These are phyloP conservation scores for Pachliopta kotzebuea DNA, from an alignment of 2,888 invertebrate species.

Conservation along the genomic window DNA sequence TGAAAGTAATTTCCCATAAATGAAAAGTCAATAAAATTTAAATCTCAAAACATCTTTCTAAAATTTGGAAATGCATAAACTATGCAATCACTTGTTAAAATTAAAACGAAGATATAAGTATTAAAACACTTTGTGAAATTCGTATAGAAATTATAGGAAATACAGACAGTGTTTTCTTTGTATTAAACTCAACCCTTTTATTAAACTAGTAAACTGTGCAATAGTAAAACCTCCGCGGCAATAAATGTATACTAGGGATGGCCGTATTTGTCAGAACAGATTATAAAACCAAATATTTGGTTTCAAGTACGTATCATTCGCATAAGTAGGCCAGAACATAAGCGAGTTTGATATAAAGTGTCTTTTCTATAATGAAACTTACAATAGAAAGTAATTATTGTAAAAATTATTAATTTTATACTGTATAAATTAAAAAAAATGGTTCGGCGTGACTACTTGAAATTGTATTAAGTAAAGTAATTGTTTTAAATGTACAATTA, in stretches of 20 bases:
- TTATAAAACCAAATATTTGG: constrained; percentile 1
- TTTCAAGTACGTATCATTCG: background rate
- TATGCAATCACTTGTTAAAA: constrained; percentile 8
- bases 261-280: background rate
- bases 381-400: no score
- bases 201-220: constrained; percentile 8
- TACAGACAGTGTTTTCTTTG: background rate
- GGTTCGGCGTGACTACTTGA: background rate
- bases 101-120: background rate
- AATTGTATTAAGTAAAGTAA: background rate
- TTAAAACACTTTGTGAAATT: background rate
- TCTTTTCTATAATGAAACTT: no score
- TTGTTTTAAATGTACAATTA: background rate
- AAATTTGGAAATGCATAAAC: constrained; percentile 13
- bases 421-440: no score
- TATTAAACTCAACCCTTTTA: constrained; percentile 1
- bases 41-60: constrained; percentile 28
- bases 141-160: background rate
- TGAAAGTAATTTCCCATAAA: constrained; percentile 36
- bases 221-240: constrained; percentile 12
- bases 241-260: constrained; percentile 10
- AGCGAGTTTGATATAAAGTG: background rate
- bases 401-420: no score
- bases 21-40: constrained; percentile 31
- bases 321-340: background rate